phyloP scores from a whole-genome alignment of 2,797 vertebrate genomes.

The Rhabdomys pumilio region DNA sequence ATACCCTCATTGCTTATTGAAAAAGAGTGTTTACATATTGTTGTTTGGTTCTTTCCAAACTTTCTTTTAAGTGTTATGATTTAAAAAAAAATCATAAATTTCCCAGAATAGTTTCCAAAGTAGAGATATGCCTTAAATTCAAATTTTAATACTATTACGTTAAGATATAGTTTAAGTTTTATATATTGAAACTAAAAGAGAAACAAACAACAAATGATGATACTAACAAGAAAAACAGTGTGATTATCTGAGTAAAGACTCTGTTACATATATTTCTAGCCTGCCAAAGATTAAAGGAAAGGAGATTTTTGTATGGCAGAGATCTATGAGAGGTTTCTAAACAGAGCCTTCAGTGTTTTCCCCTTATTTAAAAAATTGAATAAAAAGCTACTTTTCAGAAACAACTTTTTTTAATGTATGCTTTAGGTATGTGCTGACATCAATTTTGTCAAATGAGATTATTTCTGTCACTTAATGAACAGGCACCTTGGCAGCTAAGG shows the following conservation, averaged over 20 bases:
- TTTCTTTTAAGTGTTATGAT: neutral
- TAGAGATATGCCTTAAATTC: neutral
- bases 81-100: slow-evolving; percentile 8
- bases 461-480: slow-evolving; percentile 62
- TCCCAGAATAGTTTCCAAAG: neutral
- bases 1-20: neutral
- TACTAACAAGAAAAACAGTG: slow-evolving; percentile 1
- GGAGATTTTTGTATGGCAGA: neutral
- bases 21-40: neutral
- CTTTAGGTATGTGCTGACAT: slow-evolving; percentile 53
- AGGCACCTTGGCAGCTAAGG: slow-evolving; percentile 36
- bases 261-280: neutral
- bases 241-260: neutral
- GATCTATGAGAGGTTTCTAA: slow-evolving; percentile 22
- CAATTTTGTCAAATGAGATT: slow-evolving; percentile 68
- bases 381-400: slow-evolving; percentile 54
- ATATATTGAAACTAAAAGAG: slow-evolving; percentile 1
- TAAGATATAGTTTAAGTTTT: neutral
- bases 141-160: neutral
- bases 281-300: neutral
- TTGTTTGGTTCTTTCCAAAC: neutral
- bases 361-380: slow-evolving; percentile 20
- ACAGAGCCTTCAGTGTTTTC: slow-evolving; percentile 58
- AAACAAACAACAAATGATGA: slow-evolving; percentile 23
- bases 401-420: neutral